Evolutionary conservation across 2,888 invertebrate genomes (phyloP), one percentile per base, ranked within the genome.

Genomic region (Cinara cedri): DNA sequence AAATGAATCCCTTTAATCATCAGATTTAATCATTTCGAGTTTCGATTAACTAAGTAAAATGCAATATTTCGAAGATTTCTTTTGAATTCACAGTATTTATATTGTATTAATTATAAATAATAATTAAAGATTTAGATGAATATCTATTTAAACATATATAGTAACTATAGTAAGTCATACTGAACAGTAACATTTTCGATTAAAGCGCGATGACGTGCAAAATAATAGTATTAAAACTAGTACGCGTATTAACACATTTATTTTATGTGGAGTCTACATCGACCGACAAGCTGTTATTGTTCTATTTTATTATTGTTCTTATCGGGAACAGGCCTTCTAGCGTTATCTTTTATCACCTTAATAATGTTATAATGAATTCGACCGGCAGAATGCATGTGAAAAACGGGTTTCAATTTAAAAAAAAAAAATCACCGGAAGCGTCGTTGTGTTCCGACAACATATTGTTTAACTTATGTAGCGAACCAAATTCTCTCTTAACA

Each of bases 371-470:
- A 76, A 76, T 42, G 46, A 66, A 57, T 66, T 42, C 63, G 3
- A 24, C 13, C 51, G 11, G 42, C 51, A 16, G 11, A 74, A 51
- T 42, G 24, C 24, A 19, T 55, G 68, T 78, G 34, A 49, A 68
- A 76, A 78, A 78, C 57, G 68, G 24, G 68, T 78, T 78, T 60
- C 70, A 78, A 78, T 68, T 78, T 34, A 34, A 34, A 34, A 34
- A 34, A 34, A 78, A 66, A 71, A 68, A 76, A 78, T 42, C 68
- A 68, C 78, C 78, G 68, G 78, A 78, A 78, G 78, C 78, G 9
- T 34, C 34, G 34, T 34, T 6, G 34, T 6, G 14, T n/a, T 13
- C 62, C 34, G 26, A 72, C 26, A 44, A 74, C 42, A 42, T 42
- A 74, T 74, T 74, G 74, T 74, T 74, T 54, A n/a, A 60, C 21